These are phyloP conservation scores for Potamarius usumacintae DNA, from an alignment of 2,113 vertebrate genomes.

Conservation along the genomic window DNA sequence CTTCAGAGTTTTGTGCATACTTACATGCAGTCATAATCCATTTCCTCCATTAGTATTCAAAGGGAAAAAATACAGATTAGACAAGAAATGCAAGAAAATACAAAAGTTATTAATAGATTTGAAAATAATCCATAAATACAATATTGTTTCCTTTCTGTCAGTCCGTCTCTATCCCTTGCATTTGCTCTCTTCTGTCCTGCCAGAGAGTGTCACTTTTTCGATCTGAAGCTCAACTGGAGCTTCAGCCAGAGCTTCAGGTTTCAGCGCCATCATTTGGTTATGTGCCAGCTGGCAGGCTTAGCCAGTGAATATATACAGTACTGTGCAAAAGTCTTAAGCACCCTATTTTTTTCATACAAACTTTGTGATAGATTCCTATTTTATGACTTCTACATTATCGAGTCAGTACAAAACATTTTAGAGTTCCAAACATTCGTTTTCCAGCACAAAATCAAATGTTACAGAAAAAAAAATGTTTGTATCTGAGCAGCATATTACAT, in stretches of 20 bases:
- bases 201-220: constrained; percentile 48
- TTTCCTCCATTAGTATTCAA: not conserved
- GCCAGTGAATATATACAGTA: constrained; percentile 6
- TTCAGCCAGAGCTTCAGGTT: constrained; percentile 57
- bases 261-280: constrained; percentile 47
- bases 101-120: not conserved
- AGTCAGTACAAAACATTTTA: too few relatives aligned
- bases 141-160: constrained; percentile 12
- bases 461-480: too few relatives aligned
- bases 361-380: too few relatives aligned
- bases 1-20: not conserved
- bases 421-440: too few relatives aligned
- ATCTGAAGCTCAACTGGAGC: constrained; percentile 46
- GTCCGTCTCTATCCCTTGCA: constrained; percentile 4
- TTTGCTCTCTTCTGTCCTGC: constrained; percentile 48
- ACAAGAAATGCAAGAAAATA: not conserved
- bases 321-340: too few relatives aligned
- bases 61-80: not conserved
- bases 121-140: not conserved
- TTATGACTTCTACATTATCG: too few relatives aligned
- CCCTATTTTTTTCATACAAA: too few relatives aligned
- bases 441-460: too few relatives aligned
- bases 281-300: constrained; percentile 49
- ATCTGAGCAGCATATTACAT: too few relatives aligned
- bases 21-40: constrained; percentile 9